phyloP scores from a whole-genome alignment of 2,888 invertebrate species.

The Omphaloscelis lunosa region DNA sequence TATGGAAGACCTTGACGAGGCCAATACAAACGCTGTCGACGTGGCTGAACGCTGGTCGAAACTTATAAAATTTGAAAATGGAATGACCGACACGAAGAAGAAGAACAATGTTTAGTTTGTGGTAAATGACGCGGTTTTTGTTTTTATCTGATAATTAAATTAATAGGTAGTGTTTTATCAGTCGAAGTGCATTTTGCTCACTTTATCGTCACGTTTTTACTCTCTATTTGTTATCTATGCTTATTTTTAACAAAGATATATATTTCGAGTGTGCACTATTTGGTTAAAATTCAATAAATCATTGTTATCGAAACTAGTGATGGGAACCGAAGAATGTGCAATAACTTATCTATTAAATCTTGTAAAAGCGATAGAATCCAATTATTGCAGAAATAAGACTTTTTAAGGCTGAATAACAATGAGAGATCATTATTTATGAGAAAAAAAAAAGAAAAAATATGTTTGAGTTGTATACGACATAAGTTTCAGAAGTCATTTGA shows the following conservation, averaged over 20 bases:
- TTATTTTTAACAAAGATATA: not conserved
- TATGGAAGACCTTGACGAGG: not conserved
- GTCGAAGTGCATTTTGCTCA: not conserved
- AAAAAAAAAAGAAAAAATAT: not conserved
- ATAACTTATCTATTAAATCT: not conserved
- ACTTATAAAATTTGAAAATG: not conserved
- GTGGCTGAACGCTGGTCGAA: too few relatives aligned
- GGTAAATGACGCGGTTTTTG: not conserved
- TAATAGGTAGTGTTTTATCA: constrained; percentile 2
- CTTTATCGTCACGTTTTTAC: constrained; percentile 16
- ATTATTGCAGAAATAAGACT: not conserved
- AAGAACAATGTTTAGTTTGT: not conserved
- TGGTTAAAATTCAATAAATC: not conserved
- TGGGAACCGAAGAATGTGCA: constrained; percentile 1
- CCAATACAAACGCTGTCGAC: too few relatives aligned
- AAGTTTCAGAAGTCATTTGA: constrained; percentile 10
- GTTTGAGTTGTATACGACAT: constrained; percentile 10
- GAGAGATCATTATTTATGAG: not conserved
- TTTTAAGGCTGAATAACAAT: not conserved
- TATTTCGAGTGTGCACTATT: not conserved
- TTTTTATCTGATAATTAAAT: constrained; percentile 1
- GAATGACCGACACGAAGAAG: not conserved
- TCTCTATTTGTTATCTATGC: not conserved
- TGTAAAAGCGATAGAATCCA: not conserved
- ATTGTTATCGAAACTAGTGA: constrained; percentile 12